A percentile compares a stretch with the other conserved stretches of the same genome.
These are phyloP conservation scores for Macrostomum cliftonense DNA, from an alignment of 2,888 invertebrate species.

Conservation along the genomic window DNA sequence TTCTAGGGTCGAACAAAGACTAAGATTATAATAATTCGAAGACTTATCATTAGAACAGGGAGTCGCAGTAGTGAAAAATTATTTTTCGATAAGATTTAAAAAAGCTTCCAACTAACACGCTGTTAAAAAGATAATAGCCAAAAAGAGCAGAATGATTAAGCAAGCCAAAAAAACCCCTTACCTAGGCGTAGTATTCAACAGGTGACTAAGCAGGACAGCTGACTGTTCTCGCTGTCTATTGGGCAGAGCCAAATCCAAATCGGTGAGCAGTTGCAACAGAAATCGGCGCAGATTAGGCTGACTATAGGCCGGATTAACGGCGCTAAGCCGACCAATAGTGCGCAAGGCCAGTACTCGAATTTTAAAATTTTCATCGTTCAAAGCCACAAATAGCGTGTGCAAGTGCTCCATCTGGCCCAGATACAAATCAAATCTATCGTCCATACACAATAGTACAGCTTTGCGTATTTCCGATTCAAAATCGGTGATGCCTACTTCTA, in stretches of 20 bases:
- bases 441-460: slow-evolving; percentile 72
- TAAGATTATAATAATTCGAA: too few species aligned
- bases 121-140: too few species aligned
- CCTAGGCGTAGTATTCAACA: background rate
- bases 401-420: slow-evolving; percentile 88
- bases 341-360: slow-evolving; percentile 81
- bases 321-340: slow-evolving; percentile 72
- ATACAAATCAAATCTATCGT: slow-evolving; percentile 75
- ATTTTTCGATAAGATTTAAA: too few species aligned
- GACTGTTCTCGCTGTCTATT: background rate
- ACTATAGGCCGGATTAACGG: slow-evolving; percentile 89
- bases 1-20: too few species aligned
- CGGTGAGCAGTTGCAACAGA: slow-evolving; percentile 48
- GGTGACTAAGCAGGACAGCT: background rate
- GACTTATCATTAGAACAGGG: too few species aligned
- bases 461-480: slow-evolving; percentile 72
- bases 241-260: slow-evolving; percentile 6
- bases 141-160: too few species aligned
- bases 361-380: slow-evolving; percentile 90
- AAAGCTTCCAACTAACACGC: too few species aligned
- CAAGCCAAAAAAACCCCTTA: background rate
- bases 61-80: too few species aligned
- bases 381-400: slow-evolving; percentile 70
- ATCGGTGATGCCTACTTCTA: background rate
- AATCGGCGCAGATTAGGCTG: slow-evolving; percentile 86